phyloP scores from a whole-genome alignment of 2,888 invertebrate species.

The Xylocampa areola region DNA sequence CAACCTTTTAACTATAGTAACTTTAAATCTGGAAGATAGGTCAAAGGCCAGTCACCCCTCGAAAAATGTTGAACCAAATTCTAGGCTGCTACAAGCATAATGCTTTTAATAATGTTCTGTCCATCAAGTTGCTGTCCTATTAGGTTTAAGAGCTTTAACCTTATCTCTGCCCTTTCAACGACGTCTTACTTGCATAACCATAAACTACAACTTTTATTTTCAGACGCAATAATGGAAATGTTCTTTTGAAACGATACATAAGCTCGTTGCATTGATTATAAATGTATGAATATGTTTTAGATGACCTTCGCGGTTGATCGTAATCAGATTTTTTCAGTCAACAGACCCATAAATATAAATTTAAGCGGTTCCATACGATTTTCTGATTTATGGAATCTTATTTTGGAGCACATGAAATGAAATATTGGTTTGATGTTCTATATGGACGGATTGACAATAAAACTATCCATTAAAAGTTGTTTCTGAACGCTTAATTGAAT shows the following conservation, averaged over 20 bases:
- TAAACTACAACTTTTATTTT: conserved; percentile 27
- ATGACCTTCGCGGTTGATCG: conserved; percentile 46
- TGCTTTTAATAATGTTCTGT: background rate
- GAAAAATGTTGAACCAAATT: too few relatives aligned
- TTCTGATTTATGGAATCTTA: conserved; percentile 41
- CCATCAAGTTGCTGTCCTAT: background rate
- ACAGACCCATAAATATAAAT: conserved; percentile 29
- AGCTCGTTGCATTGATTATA: conserved; percentile 34
- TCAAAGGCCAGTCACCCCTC: too few relatives aligned
- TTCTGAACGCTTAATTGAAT: conserved; percentile 23
- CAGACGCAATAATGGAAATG: conserved; percentile 27
- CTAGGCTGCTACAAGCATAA: too few relatives aligned
- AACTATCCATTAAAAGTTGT: conserved; percentile 27
- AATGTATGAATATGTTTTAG: conserved; percentile 27
- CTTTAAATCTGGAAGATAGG: too few relatives aligned
- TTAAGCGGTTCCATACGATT: conserved; percentile 40
- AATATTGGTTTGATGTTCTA: conserved; percentile 31
- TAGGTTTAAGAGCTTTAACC: conserved; percentile 23
- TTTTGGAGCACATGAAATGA: conserved; percentile 35
- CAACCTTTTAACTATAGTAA: too few relatives aligned
- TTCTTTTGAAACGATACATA: conserved; percentile 17
- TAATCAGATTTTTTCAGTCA: conserved; percentile 40
- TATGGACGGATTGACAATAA: conserved; percentile 44
- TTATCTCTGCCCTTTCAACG: conserved; percentile 11
- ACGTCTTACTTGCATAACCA: conserved; percentile 16